phyloP scores from a whole-genome alignment of 1,140 invertebrate genomes.

The Orchestia grillus region DNA sequence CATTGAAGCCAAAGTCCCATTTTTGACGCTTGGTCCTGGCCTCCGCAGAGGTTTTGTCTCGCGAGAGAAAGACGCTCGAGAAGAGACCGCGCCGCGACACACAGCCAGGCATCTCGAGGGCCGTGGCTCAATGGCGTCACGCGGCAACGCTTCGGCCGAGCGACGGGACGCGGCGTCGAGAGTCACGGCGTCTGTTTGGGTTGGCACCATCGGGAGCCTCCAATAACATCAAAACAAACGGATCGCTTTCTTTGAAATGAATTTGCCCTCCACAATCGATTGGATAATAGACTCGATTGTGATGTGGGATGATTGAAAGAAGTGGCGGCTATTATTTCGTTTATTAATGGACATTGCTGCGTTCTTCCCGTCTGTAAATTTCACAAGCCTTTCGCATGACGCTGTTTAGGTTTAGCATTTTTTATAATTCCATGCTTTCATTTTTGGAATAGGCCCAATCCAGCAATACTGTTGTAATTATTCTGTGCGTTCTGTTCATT shows the following conservation, averaged over 20 bases:
- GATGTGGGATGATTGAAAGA: background rate
- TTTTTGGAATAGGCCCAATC: too few species aligned
- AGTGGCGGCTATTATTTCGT: background rate
- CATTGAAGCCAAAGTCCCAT: background rate
- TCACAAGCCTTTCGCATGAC: too few species aligned
- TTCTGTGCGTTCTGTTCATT: too few species aligned
- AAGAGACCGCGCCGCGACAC: background rate
- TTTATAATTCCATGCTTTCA: too few species aligned
- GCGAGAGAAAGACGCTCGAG: background rate
- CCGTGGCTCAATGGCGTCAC: background rate
- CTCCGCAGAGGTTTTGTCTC: background rate
- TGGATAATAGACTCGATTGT: slow-evolving; percentile 11
- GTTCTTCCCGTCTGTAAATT: background rate
- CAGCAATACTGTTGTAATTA: too few species aligned
- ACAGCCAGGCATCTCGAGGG: background rate
- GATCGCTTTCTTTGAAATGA: slow-evolving; percentile 27
- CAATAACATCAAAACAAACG: slow-evolving; percentile 32
- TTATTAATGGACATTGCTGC: background rate
- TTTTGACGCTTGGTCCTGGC: background rate
- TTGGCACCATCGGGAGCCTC: background rate
- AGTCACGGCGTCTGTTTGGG: background rate
- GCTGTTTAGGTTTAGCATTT: too few species aligned
- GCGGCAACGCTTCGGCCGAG: background rate
- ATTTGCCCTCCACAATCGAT: background rate
- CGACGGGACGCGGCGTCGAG: background rate